Percentiles rank a stretch among this genome's conserved stretches.
These are phyloP conservation scores for Hetaerina titia DNA, from an alignment of 2,888 invertebrate genomes.

Conservation along the genomic window DNA sequence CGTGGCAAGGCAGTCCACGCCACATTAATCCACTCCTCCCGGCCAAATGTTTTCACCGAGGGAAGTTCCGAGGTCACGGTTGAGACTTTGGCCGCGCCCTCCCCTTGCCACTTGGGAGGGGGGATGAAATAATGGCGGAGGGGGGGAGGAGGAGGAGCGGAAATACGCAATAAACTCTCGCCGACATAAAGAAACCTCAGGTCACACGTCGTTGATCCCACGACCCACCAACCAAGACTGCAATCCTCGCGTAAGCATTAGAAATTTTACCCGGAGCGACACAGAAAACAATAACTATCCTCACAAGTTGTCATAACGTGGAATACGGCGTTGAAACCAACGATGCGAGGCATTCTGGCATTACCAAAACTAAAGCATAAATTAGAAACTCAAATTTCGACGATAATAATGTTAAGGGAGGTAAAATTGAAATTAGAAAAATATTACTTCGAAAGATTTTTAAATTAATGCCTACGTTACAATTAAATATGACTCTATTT, in stretches of 20 bases:
- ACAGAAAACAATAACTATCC: not conserved
- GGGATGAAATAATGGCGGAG: not conserved
- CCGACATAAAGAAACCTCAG: not conserved
- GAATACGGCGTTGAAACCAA: not conserved
- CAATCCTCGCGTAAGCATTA: not conserved
- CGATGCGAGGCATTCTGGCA: not conserved
- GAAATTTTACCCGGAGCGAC: too few species aligned
- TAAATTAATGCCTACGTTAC: too few species aligned
- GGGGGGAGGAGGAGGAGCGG: not conserved
- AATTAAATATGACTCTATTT: too few species aligned
- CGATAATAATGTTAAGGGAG: not conserved
- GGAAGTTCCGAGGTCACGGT: not conserved
- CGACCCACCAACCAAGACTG: not conserved
- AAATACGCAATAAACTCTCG: not conserved
- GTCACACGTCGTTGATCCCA: not conserved
- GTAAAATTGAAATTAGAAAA: not conserved
- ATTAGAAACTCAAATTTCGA: not conserved
- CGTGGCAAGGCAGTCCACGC: not conserved
- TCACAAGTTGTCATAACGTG: not conserved
- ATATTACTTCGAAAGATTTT: too few species aligned
- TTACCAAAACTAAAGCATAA: not conserved
- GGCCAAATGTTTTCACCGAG: not conserved
- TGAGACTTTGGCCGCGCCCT: not conserved
- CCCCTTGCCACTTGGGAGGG: not conserved
- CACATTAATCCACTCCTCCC: not conserved